Conservation (phyloP, 64 coral and sea anemone species). For the Platygyra sinensis region DNA sequence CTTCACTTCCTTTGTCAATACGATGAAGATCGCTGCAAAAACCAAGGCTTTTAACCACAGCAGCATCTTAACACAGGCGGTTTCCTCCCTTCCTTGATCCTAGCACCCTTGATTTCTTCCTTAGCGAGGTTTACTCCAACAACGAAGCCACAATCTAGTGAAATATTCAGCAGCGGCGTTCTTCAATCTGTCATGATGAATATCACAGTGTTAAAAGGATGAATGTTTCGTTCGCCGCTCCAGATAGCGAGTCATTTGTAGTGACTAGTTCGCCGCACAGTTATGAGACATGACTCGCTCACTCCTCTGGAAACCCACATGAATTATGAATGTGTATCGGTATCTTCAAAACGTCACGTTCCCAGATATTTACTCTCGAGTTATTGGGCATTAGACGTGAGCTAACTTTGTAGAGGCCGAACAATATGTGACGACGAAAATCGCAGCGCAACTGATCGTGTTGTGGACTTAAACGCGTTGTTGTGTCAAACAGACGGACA, state of each 20-base stretch:
- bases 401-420: background rate
- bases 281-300: conserved; percentile 19
- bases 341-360: conserved; percentile 41
- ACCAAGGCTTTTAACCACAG: background rate
- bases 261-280: background rate
- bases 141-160: background rate
- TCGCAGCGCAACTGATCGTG: background rate
- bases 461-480: background rate
- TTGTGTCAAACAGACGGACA: background rate
- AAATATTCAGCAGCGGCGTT: background rate
- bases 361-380: conserved; percentile 16
- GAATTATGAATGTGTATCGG: conserved; percentile 59
- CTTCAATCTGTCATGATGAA: conserved; percentile 23
- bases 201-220: background rate
- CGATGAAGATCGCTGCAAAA: background rate
- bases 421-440: background rate
- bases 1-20: background rate
- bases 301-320: background rate
- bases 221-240: background rate
- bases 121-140: background rate
- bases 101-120: background rate
- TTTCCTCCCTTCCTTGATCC: background rate
- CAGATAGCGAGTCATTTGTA: background rate
- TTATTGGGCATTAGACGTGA: background rate
- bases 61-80: background rate